Evolutionary conservation across 2,113 vertebrate genomes (phyloP), one percentile per base, ranked within the genome.

Genomic region (Odontophorus gujanensis): DNA sequence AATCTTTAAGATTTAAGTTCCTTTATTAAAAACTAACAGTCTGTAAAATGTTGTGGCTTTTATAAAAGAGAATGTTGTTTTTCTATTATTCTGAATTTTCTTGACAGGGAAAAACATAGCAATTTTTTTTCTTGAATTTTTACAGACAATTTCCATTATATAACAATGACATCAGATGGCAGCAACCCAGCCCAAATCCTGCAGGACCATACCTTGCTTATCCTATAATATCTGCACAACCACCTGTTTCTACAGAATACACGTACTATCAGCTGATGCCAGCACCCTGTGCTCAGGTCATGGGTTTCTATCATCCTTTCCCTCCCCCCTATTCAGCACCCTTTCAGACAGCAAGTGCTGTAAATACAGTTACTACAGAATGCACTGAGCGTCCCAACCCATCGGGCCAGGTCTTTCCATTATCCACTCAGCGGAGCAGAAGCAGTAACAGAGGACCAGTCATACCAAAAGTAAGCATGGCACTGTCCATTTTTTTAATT

Each of bases 271-370:
- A 99, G 96, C 96, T 99, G 87, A 99, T 99, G 99, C 99, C 99
- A 65, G 98, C 99, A 40, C 98, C 99, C 2, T 99, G 99, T 95
- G 98, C 99, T 59, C 99, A 99, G 57, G 98, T 99, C 81, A 99
- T 99, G 99, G 99, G 99, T 82, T 99, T 99, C 96, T 99, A 99
- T 92, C 99, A 99, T 97, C 99, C 99, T 59, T 99, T 99, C 77
- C 98, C 98, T 62, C 65, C 98, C 10, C 97, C 99, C 2, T 99
- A 99, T 45, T 96, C 98, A 10, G 97, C 97, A 16, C 98, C 99
- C 11, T 98, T 99, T 68, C 99, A 99, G 93, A n/a, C 98, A 72
- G 89, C 98, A 10, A 98, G 94, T 68, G 96, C 98, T 89, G 98
- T 99, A 13, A 98, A 96, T 95, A 72, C 98, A 8, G 96, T 99